A percentile compares a stretch with the other conserved stretches of the same genome.
Conservation (phyloP, 2,797 vertebrate species). For the Caiman crocodilus region DNA sequence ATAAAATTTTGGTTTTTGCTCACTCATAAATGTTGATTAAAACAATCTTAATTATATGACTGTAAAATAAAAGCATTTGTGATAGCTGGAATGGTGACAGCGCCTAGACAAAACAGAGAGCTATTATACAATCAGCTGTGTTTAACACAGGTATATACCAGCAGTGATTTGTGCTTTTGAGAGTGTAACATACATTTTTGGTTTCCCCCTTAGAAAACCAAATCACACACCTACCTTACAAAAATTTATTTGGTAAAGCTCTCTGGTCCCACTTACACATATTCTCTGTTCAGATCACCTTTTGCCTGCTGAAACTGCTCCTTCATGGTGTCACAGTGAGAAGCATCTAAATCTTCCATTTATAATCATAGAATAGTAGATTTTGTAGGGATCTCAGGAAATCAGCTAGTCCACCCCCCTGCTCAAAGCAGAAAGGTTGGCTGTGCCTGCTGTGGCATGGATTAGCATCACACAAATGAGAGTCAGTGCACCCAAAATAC, state of each 20-base stretch:
- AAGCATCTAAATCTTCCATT: background rate
- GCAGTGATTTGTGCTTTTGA: background rate
- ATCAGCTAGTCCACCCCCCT: no score
- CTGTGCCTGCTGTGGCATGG: no score
- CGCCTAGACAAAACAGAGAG: background rate
- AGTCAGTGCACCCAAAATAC: background rate
- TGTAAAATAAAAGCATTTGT: background rate
- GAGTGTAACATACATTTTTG: background rate
- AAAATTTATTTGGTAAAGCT: background rate
- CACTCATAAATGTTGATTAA: constrained; percentile 1
- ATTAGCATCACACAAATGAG: no score
- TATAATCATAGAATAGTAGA: no score
- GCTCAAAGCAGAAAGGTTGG: no score
- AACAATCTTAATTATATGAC: constrained; percentile 3
- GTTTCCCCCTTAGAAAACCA: background rate
- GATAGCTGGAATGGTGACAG: constrained; percentile 9
- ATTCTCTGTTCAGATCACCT: background rate
- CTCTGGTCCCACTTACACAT: background rate
- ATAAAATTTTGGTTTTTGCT: constrained; percentile 11
- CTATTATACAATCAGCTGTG: background rate
- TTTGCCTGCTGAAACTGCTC: background rate
- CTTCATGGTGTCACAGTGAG: background rate
- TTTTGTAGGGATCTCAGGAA: no score
- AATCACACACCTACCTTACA: no score
- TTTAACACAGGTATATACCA: background rate